A percentile compares a stretch with the other conserved stretches of the same genome.
phyloP scores from a whole-genome alignment of 2,888 invertebrate species.

The Capitulum mitella region DNA sequence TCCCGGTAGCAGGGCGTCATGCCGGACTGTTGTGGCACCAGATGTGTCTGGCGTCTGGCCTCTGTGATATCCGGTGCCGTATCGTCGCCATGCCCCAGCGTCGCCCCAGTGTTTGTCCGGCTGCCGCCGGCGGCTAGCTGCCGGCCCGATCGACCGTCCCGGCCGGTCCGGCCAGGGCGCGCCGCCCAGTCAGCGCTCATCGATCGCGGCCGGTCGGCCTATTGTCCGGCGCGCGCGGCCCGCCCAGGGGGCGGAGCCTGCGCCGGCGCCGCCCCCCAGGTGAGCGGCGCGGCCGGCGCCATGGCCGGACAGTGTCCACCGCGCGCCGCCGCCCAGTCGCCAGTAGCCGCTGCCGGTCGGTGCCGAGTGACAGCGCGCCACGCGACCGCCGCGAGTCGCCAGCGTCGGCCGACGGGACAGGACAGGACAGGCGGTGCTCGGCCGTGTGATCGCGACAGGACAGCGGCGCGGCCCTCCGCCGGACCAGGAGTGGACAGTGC shows the following conservation, averaged over 20 bases:
- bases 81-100: no score
- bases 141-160: no score
- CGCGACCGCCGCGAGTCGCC: not conserved
- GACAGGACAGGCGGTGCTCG: not conserved
- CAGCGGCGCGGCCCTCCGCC: not conserved
- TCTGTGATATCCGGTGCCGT: no score
- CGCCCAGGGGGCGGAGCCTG: not conserved
- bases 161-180: not conserved
- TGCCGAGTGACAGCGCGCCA: not conserved
- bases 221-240: not conserved
- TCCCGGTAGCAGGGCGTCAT: no score
- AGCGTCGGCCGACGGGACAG: not conserved
- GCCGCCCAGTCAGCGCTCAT: not conserved
- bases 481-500: not conserved
- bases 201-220: not conserved
- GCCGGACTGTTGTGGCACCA: no score
- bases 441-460: not conserved
- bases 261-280: not conserved
- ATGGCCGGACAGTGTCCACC: constrained; percentile 5
- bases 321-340: not conserved
- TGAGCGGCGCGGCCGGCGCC: not conserved
- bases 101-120: no score
- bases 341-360: not conserved
- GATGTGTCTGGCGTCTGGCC: no score
- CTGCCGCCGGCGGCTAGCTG: no score